Base-by-base conservation (phyloP, 2,113 vertebrate species). In the Rhabdomys dilectus region DNA sequence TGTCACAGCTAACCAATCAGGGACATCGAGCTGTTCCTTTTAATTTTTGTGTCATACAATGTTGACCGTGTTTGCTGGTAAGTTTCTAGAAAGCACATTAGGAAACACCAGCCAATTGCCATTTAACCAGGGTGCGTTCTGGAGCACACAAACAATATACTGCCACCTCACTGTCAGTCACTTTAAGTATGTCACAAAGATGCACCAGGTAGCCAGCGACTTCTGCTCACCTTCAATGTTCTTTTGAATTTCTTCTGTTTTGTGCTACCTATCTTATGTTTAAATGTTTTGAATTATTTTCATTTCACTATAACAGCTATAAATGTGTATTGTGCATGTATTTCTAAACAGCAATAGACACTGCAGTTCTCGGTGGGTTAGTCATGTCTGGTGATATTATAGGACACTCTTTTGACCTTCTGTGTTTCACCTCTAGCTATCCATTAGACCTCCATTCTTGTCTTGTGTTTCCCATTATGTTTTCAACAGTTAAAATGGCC, bases 1-100 rank as follows among this genome's bases (percentile, higher is more conserved):
- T 93, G 84, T 89, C 62, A 96, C 62, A 97, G 64, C 19, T 97
- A 84, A 98, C 89, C 42, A 89, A 84, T 95, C 34, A 60, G 66
- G 96, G 58, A 21, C 31, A 92, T 97, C 96, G 97, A 98, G 90
- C 89, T 34, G 56, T 91, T 97, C 95, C 39, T 97, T 2, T 2
- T 97, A 45, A 93, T 97, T 97, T 98, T 45, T 51, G 19, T 92
- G 45, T 7, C 94, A 86, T 68, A 97, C 96, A 97, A 94, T 94
- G 89, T n/a, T 94, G 92, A 91, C 95, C 92, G 48, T 96, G 26
- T 96, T 98, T 66, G 34, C 94, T 93, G 68, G 34, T 75, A 36
- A 94, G 3, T 89, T 86, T 13, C 39, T 48, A 34, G 88, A 73
- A 96, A 97, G 53, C 70, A 21, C 68, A 72, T 68, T 89, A 94